A percentile compares a stretch with the other conserved stretches of the same genome.
Evolutionary conservation across 2,113 vertebrate species (phyloP).

Genomic region (Acanthochromis polyacanthus): DNA sequence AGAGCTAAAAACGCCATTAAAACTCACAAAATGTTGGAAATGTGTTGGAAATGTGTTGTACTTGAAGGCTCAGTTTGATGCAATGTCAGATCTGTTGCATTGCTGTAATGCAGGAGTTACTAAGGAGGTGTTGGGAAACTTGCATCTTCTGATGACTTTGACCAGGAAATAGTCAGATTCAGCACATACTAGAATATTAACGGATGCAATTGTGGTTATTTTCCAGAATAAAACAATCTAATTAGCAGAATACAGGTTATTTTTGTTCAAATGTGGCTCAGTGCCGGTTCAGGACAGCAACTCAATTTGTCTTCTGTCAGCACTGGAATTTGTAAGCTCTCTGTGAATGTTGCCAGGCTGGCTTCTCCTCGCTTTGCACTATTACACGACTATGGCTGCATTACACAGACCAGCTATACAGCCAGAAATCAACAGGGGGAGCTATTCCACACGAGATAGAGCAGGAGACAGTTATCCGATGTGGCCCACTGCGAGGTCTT

Average conservation of each 20-base stretch:
- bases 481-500: slow-evolving; percentile 59
- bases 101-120: background rate
- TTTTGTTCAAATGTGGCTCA: background rate
- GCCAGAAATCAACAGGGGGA: slow-evolving; percentile 71
- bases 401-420: slow-evolving; percentile 14
- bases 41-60: background rate
- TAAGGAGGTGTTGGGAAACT: background rate
- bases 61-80: slow-evolving; percentile 3
- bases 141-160: no score
- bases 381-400: slow-evolving; percentile 3
- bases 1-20: background rate
- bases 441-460: slow-evolving; percentile 68
- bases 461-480: slow-evolving; percentile 11
- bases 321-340: slow-evolving; percentile 6
- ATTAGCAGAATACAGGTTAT: background rate
- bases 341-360: background rate
- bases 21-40: background rate
- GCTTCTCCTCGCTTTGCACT: background rate
- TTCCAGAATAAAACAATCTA: background rate
- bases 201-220: background rate
- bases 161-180: no score
- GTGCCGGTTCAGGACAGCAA: background rate
- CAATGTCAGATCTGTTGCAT: background rate
- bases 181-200: background rate
- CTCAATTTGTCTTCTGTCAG: background rate